Conservation (phyloP, 2,888 invertebrate species). For the Isoperla grammatica region DNA sequence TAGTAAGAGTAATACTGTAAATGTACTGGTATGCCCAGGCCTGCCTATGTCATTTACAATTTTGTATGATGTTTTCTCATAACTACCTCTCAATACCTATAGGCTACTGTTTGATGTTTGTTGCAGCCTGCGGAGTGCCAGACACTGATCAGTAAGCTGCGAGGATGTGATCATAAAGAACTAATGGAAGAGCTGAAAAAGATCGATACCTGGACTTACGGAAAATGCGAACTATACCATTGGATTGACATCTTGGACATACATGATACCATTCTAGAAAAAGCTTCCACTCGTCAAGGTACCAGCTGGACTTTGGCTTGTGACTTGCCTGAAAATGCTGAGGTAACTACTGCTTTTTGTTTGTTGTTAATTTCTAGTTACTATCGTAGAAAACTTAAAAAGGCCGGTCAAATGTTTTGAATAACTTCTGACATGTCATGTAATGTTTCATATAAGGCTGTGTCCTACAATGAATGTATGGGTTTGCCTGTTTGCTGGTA, state of each 20-base stretch:
- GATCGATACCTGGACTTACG: constrained; percentile 77
- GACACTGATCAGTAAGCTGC: constrained; percentile 65
- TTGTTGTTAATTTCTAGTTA: no score
- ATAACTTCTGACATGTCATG: no score
- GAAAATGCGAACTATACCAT: constrained; percentile 80
- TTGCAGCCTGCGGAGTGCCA: constrained; percentile 65
- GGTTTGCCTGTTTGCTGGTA: no score
- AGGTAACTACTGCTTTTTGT: constrained; percentile 50
- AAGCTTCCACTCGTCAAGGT: constrained; percentile 57
- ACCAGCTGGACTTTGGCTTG: constrained; percentile 67
- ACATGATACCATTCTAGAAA: constrained; percentile 67
- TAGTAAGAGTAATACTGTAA: no score
- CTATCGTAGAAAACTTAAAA: no score
- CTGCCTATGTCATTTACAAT: no score
- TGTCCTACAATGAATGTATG: no score
- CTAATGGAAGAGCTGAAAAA: constrained; percentile 62
- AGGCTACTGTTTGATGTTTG: no score
- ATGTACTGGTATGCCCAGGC: no score
- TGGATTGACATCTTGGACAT: constrained; percentile 80
- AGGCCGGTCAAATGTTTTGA: no score
- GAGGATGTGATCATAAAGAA: constrained; percentile 58
- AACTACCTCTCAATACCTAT: no score
- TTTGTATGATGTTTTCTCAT: no score
- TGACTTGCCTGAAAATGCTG: constrained; percentile 59
- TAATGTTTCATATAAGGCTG: constrained; percentile 28